Evolutionary conservation across 2,797 vertebrate species (phyloP).

Genomic region (Acridotheres tristis): DNA sequence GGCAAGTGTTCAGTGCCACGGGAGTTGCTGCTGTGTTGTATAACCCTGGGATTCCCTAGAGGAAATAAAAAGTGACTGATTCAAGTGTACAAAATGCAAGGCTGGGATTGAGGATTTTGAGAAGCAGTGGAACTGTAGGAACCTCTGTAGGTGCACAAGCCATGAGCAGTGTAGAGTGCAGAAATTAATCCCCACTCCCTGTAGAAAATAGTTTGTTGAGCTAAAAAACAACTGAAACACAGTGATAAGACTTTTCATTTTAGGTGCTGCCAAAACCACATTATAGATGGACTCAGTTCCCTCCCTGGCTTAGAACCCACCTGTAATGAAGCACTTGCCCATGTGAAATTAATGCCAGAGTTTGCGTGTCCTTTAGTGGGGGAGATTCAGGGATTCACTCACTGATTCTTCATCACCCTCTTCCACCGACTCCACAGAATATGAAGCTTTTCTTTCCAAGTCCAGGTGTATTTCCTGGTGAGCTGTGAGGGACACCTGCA

Average conservation of each 20-base stretch:
- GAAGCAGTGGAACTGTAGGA: conserved; percentile 3
- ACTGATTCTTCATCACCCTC: not conserved
- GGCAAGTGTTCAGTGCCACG: fast-evolving
- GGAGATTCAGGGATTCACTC: not conserved
- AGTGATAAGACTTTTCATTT: not conserved
- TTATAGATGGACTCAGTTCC: not conserved
- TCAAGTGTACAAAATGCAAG: not conserved
- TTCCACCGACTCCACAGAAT: not conserved
- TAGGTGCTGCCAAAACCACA: not conserved
- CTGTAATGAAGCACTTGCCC: not conserved
- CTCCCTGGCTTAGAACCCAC: not conserved
- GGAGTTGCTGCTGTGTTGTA: not conserved
- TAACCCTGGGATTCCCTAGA: not conserved
- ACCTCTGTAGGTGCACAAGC: not conserved
- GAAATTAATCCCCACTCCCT: not conserved
- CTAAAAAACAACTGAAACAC: not conserved
- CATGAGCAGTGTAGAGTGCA: not conserved
- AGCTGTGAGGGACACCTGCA: not conserved
- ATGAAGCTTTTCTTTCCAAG: not conserved
- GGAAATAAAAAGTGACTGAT: not conserved
- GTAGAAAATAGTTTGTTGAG: not conserved
- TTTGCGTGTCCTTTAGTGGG: not conserved
- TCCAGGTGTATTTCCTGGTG: not conserved
- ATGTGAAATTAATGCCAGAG: not conserved
- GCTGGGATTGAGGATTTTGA: not conserved